Percentiles rank a stretch among this genome's conserved stretches.
These are phyloP conservation scores for Caretta caretta DNA, from an alignment of 2,113 vertebrate species.

Conservation along the genomic window DNA sequence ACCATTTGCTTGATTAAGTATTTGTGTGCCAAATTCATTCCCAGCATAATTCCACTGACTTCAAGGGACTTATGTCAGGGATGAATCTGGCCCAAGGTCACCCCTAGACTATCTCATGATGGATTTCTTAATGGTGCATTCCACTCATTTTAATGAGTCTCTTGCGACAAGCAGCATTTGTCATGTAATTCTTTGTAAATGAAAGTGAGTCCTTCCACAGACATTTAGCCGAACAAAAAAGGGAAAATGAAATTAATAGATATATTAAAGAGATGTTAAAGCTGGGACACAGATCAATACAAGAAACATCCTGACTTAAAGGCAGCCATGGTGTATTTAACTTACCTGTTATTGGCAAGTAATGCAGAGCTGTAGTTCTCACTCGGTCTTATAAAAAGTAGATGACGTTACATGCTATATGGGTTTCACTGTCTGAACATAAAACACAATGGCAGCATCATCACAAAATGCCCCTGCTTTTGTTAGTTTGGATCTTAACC, in stretches of 20 bases:
- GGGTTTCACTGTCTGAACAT: neutral
- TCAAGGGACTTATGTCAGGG: neutral
- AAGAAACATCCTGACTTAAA: conserved; percentile 18
- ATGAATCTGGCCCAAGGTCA: conserved; percentile 1
- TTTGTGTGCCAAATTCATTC: neutral
- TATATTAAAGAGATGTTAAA: neutral
- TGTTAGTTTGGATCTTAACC: conserved; percentile 25
- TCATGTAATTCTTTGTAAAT: neutral
- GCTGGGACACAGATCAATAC: conserved; percentile 18
- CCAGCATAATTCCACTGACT: neutral
- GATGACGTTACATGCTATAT: neutral
- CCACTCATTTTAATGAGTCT: neutral
- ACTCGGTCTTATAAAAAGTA: conserved; percentile 12
- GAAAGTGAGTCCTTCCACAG: neutral
- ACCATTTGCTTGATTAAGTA: neutral
- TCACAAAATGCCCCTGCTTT: conserved; percentile 37
- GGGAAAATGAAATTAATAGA: conserved; percentile 31
- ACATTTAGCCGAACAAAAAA: neutral
- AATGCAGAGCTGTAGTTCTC: conserved; percentile 5
- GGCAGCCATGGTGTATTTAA: neutral
- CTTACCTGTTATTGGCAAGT: conserved; percentile 14
- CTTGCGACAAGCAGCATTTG: neutral
- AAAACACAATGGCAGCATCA: neutral
- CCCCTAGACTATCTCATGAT: neutral
- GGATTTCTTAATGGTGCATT: neutral